Conservation (phyloP, 2,888 invertebrate species). For the Venustoraphidia nigricollis region DNA sequence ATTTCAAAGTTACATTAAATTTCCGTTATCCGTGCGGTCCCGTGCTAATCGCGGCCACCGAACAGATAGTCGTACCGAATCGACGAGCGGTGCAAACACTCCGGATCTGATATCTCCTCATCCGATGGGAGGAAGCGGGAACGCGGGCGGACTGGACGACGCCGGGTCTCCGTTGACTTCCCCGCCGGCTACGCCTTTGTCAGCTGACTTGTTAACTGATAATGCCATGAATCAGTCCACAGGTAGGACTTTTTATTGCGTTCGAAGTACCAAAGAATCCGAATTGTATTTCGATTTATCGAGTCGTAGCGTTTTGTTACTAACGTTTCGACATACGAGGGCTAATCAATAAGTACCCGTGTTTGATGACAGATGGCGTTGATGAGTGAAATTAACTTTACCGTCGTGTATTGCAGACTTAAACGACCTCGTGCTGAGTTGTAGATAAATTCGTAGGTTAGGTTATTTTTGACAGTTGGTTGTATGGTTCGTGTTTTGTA, state of each 20-base stretch:
- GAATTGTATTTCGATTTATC: too few species aligned
- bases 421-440: too few species aligned
- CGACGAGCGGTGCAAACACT: slow-evolving; percentile 52
- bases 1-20: slow-evolving; percentile 41
- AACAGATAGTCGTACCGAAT: slow-evolving; percentile 50
- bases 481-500: too few species aligned
- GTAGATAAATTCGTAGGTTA: too few species aligned
- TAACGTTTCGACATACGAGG: too few species aligned
- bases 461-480: too few species aligned
- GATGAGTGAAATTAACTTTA: too few species aligned
- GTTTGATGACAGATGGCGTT: too few species aligned
- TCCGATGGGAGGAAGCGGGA: slow-evolving; percentile 28
- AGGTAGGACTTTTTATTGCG: slow-evolving; percentile 12
- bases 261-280: too few species aligned
- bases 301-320: too few species aligned
- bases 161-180: slow-evolving; percentile 29
- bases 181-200: slow-evolving; percentile 34
- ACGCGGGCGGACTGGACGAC: slow-evolving; percentile 12
- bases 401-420: too few species aligned
- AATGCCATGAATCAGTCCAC: slow-evolving; percentile 12
- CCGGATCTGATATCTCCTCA: slow-evolving; percentile 53
- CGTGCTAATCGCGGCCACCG: slow-evolving; percentile 39
- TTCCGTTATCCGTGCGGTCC: slow-evolving; percentile 28
- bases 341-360: too few species aligned
- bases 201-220: slow-evolving; percentile 13